A percentile compares a stretch with the other conserved stretches of the same genome.
Conservation (phyloP, 64 coral and sea anemone genomes). For the Pocillopora verrucosa region DNA sequence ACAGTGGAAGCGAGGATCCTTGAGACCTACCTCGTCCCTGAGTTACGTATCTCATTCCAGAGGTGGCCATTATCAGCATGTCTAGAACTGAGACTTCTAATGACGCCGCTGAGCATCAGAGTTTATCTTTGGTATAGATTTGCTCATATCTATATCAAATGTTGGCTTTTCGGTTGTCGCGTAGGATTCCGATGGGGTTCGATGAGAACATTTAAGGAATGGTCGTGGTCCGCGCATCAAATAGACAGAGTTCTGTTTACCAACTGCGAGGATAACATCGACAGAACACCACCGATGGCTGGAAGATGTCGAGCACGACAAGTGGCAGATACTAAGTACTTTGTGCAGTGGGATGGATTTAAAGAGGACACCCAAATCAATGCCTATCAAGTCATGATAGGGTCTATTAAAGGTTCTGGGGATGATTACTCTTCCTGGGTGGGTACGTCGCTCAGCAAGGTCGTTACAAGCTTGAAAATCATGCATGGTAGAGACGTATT, state of each 20-base stretch:
- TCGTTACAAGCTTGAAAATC: slow-evolving; percentile 62
- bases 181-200: slow-evolving; percentile 69
- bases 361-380: slow-evolving; percentile 62
- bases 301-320: slow-evolving; percentile 78
- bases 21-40: slow-evolving; percentile 81
- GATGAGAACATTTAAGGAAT: slow-evolving; percentile 70
- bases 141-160: slow-evolving; percentile 47
- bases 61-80: slow-evolving; percentile 86
- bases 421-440: slow-evolving; percentile 72
- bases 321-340: slow-evolving; percentile 66
- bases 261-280: slow-evolving; percentile 59
- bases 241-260: slow-evolving; percentile 68
- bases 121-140: slow-evolving; percentile 94
- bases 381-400: slow-evolving; percentile 77
- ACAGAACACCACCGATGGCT: slow-evolving; percentile 69
- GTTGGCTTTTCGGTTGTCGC: slow-evolving; percentile 39
- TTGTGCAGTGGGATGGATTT: slow-evolving; percentile 86
- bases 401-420: slow-evolving; percentile 78
- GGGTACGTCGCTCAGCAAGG: slow-evolving; percentile 51
- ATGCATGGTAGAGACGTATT: slow-evolving; percentile 83
- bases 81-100: slow-evolving; percentile 67
- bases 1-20: slow-evolving; percentile 86
- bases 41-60: slow-evolving; percentile 61
- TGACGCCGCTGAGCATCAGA: slow-evolving; percentile 87
- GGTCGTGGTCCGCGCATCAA: slow-evolving; percentile 67